Percentiles rank a stretch among this genome's conserved stretches.
phyloP scores from a whole-genome alignment of 1,140 invertebrate genomes.

The Drosophila busckii region DNA sequence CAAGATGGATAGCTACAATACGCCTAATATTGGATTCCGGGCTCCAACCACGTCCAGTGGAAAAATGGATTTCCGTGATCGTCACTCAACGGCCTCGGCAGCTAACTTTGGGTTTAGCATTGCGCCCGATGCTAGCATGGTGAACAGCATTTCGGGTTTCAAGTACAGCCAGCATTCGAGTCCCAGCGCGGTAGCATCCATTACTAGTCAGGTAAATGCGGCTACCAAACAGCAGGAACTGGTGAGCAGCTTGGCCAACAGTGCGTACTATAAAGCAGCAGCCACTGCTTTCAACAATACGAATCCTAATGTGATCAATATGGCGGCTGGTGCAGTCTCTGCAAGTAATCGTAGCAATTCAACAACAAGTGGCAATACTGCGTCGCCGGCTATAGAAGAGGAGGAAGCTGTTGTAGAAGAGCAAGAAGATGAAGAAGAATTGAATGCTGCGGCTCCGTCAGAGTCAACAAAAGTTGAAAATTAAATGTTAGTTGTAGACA shows the following conservation, averaged over 20 bases:
- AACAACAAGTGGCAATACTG: neutral
- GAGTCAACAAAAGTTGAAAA: constrained; percentile 3
- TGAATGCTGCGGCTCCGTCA: too few relatives aligned
- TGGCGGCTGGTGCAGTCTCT: neutral
- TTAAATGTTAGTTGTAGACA: neutral
- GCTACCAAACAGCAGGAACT: constrained; percentile 14
- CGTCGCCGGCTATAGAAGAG: neutral
- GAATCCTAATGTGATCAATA: constrained; percentile 17
- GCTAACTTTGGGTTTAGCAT: constrained; percentile 23
- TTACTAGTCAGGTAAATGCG: constrained; percentile 39
- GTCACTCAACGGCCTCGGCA: neutral
- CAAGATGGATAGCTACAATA: constrained; percentile 39
- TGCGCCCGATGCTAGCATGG: neutral
- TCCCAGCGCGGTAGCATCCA: constrained; percentile 37
- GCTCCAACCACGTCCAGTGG: neutral
- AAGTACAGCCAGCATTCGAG: constrained; percentile 17
- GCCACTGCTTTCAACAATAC: constrained; percentile 16
- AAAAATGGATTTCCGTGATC: neutral
- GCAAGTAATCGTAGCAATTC: neutral
- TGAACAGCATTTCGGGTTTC: constrained; percentile 2
- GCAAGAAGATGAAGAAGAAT: constrained; percentile 1
- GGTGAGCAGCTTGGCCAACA: constrained; percentile 18
- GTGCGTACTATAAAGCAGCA: constrained; percentile 18
- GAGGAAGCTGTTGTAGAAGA: constrained; percentile 1
- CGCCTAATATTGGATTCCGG: constrained; percentile 41